Evolutionary conservation across 2,888 invertebrate species (phyloP).

Genomic region (Ceraclea dissimilis): DNA sequence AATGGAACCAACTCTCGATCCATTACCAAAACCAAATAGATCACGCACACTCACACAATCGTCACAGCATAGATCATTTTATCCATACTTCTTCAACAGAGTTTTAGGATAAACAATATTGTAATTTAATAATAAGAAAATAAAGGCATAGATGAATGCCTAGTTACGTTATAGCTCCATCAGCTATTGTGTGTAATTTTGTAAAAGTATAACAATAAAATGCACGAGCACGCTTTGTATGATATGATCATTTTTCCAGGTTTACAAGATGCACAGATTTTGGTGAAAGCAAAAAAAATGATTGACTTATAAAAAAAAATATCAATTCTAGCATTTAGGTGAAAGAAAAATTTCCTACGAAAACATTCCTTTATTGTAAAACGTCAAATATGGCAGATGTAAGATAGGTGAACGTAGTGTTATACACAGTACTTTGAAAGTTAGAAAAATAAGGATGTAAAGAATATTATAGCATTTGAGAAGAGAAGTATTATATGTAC

Average conservation of each 20-base stretch:
- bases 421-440: no score
- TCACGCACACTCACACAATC: slow-evolving; percentile 39
- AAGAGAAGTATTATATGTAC: no score
- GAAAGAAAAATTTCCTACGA: no score
- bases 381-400: no score
- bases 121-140: slow-evolving; percentile 5
- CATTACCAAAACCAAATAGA: slow-evolving; percentile 38
- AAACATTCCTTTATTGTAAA: no score
- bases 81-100: slow-evolving; percentile 48
- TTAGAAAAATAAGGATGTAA: no score
- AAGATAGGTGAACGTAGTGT: no score
- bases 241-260: slow-evolving; percentile 14
- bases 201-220: slow-evolving; percentile 13
- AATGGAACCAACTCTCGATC: slow-evolving; percentile 25
- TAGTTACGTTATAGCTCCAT: slow-evolving; percentile 19
- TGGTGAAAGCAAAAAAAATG: slow-evolving; percentile 4
- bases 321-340: no score
- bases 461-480: no score
- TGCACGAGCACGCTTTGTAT: slow-evolving; percentile 25
- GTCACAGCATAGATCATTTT: slow-evolving; percentile 44
- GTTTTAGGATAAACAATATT: slow-evolving; percentile 39
- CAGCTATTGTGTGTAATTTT: slow-evolving; percentile 20
- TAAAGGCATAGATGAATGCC: slow-evolving; percentile 10
- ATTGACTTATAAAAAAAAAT: neutral
- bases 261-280: slow-evolving; percentile 21